These are phyloP conservation scores for Hipparchia sbordonii DNA, from an alignment of 2,888 invertebrate species.

Conservation along the genomic window DNA sequence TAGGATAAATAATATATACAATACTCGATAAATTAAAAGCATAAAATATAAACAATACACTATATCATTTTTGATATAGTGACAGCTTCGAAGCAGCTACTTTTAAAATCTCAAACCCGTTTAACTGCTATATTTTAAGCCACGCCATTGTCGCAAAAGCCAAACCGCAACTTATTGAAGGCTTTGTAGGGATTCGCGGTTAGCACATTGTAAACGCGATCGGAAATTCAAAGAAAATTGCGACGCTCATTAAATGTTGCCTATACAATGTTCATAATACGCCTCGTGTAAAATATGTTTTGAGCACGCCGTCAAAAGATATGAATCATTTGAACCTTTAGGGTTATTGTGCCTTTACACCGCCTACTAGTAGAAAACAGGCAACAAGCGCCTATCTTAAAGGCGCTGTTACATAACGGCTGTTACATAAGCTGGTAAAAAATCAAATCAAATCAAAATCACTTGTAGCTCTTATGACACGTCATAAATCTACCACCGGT, in stretches of 20 bases:
- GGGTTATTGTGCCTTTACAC: too few relatives aligned
- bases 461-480: too few relatives aligned
- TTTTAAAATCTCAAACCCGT: background rate
- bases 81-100: background rate
- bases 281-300: background rate
- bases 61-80: too few relatives aligned
- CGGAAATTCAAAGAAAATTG: background rate
- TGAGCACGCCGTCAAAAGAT: background rate
- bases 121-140: background rate
- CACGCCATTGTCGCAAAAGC: background rate
- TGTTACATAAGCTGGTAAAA: too few relatives aligned
- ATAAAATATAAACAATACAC: too few relatives aligned
- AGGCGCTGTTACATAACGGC: too few relatives aligned
- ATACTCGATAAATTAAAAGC: too few relatives aligned
- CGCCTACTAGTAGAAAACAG: too few relatives aligned
- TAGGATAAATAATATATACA: too few relatives aligned
- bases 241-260: slow-evolving; percentile 1
- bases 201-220: background rate
- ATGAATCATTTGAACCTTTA: background rate
- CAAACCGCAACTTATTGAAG: background rate
- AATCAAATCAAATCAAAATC: too few relatives aligned
- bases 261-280: background rate
- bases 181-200: slow-evolving; percentile 4
- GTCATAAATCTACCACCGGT: too few relatives aligned
- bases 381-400: too few relatives aligned